Conservation (phyloP, 2,113 vertebrate species). For the Eudyptes chrysolophus region DNA sequence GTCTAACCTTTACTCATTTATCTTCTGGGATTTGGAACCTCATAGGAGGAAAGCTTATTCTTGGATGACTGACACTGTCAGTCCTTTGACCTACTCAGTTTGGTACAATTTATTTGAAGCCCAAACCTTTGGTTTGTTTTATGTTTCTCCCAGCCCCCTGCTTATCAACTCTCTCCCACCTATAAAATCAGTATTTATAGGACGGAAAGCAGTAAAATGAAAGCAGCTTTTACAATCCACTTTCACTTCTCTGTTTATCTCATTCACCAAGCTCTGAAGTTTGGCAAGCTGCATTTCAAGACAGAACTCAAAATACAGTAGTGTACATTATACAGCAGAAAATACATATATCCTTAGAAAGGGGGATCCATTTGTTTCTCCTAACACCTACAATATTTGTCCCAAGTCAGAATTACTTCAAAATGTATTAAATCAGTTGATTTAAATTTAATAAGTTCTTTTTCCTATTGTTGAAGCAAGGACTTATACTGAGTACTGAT, state of each 20-base stretch:
- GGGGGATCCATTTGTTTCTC: neutral
- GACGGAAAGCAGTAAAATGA: neutral
- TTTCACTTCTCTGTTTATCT: neutral
- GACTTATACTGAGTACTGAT: neutral
- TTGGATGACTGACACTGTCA: neutral
- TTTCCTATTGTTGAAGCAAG: neutral
- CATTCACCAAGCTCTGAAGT: neutral
- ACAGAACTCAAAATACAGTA: neutral
- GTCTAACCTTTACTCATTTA: neutral
- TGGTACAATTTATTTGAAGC: neutral
- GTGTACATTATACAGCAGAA: neutral
- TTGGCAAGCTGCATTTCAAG: neutral
- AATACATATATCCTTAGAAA: neutral
- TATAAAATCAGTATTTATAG: neutral
- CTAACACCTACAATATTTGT: neutral
- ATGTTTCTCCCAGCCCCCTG: neutral
- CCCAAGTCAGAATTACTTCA: neutral
- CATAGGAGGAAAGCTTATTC: neutral
- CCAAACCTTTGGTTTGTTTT: neutral
- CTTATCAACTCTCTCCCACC: neutral
- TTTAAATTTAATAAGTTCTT: neutral
- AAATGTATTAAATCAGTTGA: neutral
- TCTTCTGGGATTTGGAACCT: neutral
- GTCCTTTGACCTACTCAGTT: neutral
- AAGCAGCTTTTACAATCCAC: slow-evolving; percentile 11